Evolutionary conservation across 1,140 invertebrate species (phyloP).

Genomic region (Cydia splendana): DNA sequence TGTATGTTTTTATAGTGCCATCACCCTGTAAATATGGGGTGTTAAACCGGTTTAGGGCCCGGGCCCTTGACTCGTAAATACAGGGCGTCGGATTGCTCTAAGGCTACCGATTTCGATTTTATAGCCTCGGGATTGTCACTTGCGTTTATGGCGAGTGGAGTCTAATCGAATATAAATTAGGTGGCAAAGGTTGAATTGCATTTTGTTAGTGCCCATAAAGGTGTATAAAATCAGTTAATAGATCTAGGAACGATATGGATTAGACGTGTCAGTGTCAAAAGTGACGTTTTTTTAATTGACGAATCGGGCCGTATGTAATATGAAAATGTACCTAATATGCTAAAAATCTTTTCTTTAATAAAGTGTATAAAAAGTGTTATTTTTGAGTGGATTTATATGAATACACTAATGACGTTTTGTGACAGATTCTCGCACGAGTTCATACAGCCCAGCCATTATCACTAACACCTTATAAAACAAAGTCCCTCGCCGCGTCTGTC

Average conservation of each 20-base stretch:
- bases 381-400: too few species aligned
- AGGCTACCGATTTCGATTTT: constrained; percentile 63
- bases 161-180: constrained; percentile 42
- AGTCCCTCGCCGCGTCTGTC: too few species aligned
- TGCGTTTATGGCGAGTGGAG: constrained; percentile 53
- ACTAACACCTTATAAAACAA: too few species aligned
- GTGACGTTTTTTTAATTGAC: too few species aligned
- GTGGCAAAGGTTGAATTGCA: constrained; percentile 18
- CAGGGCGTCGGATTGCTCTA: constrained; percentile 52
- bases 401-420: too few species aligned
- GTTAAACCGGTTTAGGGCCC: constrained; percentile 44
- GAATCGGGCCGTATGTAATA: too few species aligned
- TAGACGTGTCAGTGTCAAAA: too few species aligned
- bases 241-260: too few species aligned
- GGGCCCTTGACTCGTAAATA: constrained; percentile 63
- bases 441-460: not conserved
- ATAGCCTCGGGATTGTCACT: constrained; percentile 59
- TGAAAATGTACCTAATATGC: too few species aligned
- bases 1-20: constrained; percentile 64
- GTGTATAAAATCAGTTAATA: not conserved
- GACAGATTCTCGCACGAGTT: not conserved
- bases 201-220: constrained; percentile 13
- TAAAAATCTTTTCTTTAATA: too few species aligned
- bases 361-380: too few species aligned
- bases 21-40: constrained; percentile 60